Base-by-base conservation (phyloP, 30 jellyfish, hydroid and myxozoan genomes). In the Aurelia sp. region DNA sequence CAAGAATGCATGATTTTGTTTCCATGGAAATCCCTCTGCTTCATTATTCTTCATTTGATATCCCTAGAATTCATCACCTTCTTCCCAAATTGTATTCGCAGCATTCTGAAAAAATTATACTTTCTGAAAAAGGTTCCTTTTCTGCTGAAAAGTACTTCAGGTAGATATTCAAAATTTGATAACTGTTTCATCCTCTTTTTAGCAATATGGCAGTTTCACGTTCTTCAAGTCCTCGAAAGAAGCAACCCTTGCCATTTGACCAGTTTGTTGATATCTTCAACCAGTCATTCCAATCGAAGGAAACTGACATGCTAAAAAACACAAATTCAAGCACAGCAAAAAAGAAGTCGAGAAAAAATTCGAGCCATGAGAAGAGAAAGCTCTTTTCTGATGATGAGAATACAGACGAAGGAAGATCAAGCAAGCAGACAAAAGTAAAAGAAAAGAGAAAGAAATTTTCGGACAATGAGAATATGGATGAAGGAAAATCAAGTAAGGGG, bases 371-470 rank as follows among this genome's bases (percentile, higher is more conserved):
- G 41, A 47, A 41, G 59, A 17, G 63, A 81, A 68, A 30, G 11
- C 76, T 81, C 8, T 71, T 81, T 37, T 81, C 91, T 3, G 91
- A 81, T 65, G 91, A 81, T 51, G 84, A 57, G 7, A 16, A 67
- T 18, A 53, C 13, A 10, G 53, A 53, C 13, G 82, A 21, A 10
- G 78, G 21, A 13, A 55, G 51, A 66, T 17, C 73, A 40, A 47
- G 18, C 22, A 79, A 65, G 62, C 50, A 69, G 20, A 69, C 11
- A 7, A 37, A 5, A 5, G 50, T 2, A 37, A 37, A 5, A 48
- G 23, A 12, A 53, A 57, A 55, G 52, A 13, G 66, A 78, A 64
- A 33, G 20, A 60, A 48, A 0, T 66, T 62, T 27, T 79, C 89
- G 22, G 89, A 79, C 52, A 80, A 79, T 62, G 80, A 50, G 17